Conservation (phyloP, 2,113 vertebrate genomes). For the Dromaius novaehollandiae region DNA sequence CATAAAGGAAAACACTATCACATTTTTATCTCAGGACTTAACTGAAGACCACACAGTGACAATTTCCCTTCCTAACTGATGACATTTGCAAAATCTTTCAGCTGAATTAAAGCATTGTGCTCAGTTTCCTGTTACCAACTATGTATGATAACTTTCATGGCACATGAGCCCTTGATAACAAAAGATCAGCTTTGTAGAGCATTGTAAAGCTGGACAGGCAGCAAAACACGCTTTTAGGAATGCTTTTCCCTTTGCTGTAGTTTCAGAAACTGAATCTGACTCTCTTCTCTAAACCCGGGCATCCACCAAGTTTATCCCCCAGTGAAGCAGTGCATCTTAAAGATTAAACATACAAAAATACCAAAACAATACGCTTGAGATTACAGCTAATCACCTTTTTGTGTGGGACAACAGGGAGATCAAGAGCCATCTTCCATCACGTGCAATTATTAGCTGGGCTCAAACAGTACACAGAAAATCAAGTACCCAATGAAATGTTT, state of each 20-base stretch:
- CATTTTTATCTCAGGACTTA: not conserved
- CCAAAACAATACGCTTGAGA: slow-evolving; percentile 15
- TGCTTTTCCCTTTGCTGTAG: slow-evolving; percentile 15
- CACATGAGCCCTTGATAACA: slow-evolving; percentile 55
- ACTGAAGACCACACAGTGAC: slow-evolving; percentile 18
- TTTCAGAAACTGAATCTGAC: slow-evolving; percentile 42
- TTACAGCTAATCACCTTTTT: slow-evolving; percentile 12
- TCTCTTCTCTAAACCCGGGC: slow-evolving; percentile 27
- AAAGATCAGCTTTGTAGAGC: slow-evolving; percentile 50
- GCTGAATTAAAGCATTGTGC: slow-evolving; percentile 67
- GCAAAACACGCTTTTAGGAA: slow-evolving; percentile 40
- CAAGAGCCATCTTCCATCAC: not conserved
- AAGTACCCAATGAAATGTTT: not conserved
- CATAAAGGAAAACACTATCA: not conserved
- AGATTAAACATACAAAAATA: slow-evolving; percentile 26
- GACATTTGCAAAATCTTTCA: slow-evolving; percentile 67
- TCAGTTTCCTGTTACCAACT: slow-evolving; percentile 67
- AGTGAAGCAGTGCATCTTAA: not conserved
- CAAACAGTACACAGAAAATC: not conserved
- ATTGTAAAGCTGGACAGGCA: slow-evolving; percentile 27
- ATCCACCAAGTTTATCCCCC: not conserved
- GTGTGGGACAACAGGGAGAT: not conserved
- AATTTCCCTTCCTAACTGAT: slow-evolving; percentile 61
- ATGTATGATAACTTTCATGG: slow-evolving; percentile 54
- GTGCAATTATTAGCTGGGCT: not conserved